Evolutionary conservation across 2,113 vertebrate genomes (phyloP).

Genomic region (Chelonoidis abingdonii): DNA sequence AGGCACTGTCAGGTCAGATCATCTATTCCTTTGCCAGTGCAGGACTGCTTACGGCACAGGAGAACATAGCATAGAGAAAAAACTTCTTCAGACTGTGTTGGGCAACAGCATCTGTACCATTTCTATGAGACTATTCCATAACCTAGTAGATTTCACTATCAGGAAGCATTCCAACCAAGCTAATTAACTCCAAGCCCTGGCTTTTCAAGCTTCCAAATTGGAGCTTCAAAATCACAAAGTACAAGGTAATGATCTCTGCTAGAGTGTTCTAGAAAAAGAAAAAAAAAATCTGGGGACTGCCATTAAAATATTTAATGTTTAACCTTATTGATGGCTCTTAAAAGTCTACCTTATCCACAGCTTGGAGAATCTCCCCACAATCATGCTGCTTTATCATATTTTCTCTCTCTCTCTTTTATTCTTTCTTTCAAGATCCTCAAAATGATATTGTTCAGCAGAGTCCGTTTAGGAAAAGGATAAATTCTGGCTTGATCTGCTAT

Average conservation of each 20-base stretch:
- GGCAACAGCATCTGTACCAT: background rate
- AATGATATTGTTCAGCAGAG: background rate
- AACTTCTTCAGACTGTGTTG: background rate
- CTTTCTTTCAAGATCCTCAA: conserved; percentile 38
- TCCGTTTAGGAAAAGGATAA: background rate
- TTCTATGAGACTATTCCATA: background rate
- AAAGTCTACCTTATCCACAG: conserved; percentile 26
- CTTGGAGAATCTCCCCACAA: conserved; percentile 9
- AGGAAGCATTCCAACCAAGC: background rate
- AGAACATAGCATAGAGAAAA: background rate
- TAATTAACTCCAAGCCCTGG: background rate
- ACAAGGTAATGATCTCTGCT: conserved; percentile 33
- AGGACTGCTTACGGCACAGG: background rate
- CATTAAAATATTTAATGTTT: conserved; percentile 18
- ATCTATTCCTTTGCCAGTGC: background rate
- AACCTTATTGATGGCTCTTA: background rate
- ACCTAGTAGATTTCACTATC: background rate
- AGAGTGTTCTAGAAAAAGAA: background rate
- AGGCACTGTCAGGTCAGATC: background rate
- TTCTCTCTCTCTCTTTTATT: background rate
- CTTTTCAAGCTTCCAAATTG: conserved; percentile 28
- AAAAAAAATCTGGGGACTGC: conserved; percentile 6
- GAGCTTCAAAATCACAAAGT: background rate
- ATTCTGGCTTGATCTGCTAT: background rate
- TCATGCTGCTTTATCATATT: conserved; percentile 4